Evolutionary conservation across 2,797 vertebrate genomes (phyloP).

Genomic region (Eurystomus glaucurus): DNA sequence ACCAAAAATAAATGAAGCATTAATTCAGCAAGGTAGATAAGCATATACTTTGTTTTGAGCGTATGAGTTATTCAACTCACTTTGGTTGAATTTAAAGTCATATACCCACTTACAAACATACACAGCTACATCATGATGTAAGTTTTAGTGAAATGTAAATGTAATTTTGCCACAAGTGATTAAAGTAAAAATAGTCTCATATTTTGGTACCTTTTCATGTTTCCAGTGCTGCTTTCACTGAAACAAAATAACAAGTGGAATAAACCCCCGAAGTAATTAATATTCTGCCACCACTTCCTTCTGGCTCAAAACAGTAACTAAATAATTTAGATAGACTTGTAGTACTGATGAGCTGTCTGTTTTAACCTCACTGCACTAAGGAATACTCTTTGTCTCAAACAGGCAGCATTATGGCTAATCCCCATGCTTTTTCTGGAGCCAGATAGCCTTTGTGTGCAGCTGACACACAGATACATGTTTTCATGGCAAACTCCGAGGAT

Average conservation of each 20-base stretch:
- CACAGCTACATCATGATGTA: background rate
- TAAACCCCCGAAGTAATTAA: conserved; percentile 7
- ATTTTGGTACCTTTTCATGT: background rate
- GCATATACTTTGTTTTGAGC: background rate
- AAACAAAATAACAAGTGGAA: conserved; percentile 15
- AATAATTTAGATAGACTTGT: conserved; percentile 38
- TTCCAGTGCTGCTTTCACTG: background rate
- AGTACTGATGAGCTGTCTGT: conserved; percentile 1
- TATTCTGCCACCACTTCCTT: conserved; percentile 21
- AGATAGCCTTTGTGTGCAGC: conserved; percentile 40
- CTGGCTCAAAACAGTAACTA: conserved; percentile 26
- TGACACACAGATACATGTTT: conserved; percentile 28
- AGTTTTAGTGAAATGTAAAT: conserved; percentile 5
- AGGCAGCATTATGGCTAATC: conserved; percentile 50
- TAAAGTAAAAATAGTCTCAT: background rate
- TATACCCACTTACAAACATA: background rate
- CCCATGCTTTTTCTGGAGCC: conserved; percentile 1
- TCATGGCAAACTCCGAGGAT: conserved; percentile 11
- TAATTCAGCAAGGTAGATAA: background rate
- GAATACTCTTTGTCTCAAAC: conserved; percentile 44
- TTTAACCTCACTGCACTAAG: conserved; percentile 16
- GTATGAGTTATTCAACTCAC: background rate
- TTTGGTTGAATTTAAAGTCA: background rate
- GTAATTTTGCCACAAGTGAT: background rate
- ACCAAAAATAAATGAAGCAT: background rate